A percentile compares a stretch with the other conserved stretches of the same genome.
phyloP scores from a whole-genome alignment of 1,140 invertebrate species.

The Drosophila obscura region DNA sequence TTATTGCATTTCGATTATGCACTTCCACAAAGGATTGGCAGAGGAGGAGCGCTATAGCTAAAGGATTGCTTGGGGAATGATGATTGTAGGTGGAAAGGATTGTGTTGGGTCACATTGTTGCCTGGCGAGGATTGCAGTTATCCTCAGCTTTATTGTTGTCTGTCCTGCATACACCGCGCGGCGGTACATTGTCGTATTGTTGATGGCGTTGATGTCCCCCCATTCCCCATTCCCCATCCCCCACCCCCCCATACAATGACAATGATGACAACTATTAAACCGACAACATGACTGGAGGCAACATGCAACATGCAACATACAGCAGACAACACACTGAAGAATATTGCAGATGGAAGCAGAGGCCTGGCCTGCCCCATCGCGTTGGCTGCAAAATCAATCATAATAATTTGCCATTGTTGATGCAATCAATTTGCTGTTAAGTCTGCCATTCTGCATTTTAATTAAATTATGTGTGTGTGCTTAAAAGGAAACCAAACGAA shows the following conservation, averaged over 20 bases:
- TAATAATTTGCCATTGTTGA: constrained; percentile 49
- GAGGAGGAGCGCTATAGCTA: no score
- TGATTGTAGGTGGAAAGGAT: constrained; percentile 7
- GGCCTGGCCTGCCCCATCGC: no score
- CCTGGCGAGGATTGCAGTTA: constrained; percentile 35
- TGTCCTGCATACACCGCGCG: constrained; percentile 31
- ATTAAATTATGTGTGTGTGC: constrained; percentile 54
- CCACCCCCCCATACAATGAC: not conserved
- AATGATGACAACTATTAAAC: constrained; percentile 36
- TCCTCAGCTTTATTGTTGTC: constrained; percentile 40
- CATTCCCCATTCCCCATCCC: no score
- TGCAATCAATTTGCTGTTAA: constrained; percentile 48
- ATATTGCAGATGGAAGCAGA: not conserved
- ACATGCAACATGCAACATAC: no score
- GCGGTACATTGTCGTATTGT: constrained; percentile 60
- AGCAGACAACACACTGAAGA: no score
- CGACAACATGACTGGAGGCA: constrained; percentile 19
- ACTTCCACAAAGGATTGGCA: constrained; percentile 12
- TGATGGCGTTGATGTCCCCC: constrained; percentile 22
- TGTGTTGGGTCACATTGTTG: constrained; percentile 38
- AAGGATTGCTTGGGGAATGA: no score
- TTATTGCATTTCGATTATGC: constrained; percentile 63
- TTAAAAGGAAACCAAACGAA: constrained; percentile 43
- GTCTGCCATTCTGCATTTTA: constrained; percentile 48
- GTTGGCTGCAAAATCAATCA: constrained; percentile 39